Conservation (phyloP, 2,888 invertebrate genomes). For the Eulithis prunata region DNA sequence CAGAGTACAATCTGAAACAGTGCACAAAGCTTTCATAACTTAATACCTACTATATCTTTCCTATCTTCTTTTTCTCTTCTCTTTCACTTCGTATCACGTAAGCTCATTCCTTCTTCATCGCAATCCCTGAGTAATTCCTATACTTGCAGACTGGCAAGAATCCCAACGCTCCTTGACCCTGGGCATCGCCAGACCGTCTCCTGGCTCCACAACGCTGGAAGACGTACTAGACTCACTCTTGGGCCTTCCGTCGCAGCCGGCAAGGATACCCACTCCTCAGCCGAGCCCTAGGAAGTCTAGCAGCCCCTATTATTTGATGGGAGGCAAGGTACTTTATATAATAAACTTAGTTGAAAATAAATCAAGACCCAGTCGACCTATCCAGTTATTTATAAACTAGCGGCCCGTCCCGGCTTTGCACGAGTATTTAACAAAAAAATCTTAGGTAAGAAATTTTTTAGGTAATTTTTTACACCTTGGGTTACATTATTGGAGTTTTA, state of each 20-base stretch:
- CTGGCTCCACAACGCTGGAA: constrained; percentile 94
- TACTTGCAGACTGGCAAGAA: constrained; percentile 80
- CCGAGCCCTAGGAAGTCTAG: constrained; percentile 79
- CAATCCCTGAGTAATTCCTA: constrained; percentile 36
- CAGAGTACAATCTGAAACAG: background rate
- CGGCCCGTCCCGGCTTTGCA: too few species aligned
- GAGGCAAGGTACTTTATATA: constrained; percentile 70
- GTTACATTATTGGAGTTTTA: too few species aligned
- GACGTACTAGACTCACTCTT: constrained; percentile 96
- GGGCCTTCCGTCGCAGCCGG: constrained; percentile 89
- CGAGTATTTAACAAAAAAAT: too few species aligned
- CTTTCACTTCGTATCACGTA: constrained; percentile 2
- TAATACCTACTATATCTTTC: background rate
- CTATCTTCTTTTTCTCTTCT: constrained; percentile 10
- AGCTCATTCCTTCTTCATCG: constrained; percentile 10
- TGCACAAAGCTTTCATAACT: constrained; percentile 1
- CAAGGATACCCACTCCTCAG: constrained; percentile 90
- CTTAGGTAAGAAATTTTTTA: too few species aligned
- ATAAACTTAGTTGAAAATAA: too few species aligned
- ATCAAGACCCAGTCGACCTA: too few species aligned
- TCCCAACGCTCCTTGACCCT: constrained; percentile 79
- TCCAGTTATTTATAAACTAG: too few species aligned
- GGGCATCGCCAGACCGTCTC: constrained; percentile 87
- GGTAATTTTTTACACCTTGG: too few species aligned
- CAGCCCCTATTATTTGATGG: constrained; percentile 78